phyloP scores from a whole-genome alignment of 2,113 vertebrate species.

The Kobus ellipsiprymnus region DNA sequence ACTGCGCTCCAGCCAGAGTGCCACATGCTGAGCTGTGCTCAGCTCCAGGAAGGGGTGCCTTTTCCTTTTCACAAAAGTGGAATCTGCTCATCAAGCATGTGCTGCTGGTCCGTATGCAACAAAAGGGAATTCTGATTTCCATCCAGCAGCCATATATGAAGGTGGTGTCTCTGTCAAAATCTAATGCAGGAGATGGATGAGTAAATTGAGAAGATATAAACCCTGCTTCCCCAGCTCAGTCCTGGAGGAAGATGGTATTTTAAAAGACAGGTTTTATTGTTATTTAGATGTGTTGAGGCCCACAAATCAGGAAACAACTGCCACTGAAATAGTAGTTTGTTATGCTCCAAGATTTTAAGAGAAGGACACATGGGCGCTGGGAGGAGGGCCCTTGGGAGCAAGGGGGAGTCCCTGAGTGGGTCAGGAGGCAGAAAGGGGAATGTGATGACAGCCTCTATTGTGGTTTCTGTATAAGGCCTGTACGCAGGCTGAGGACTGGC shows the following conservation, averaged over 20 bases:
- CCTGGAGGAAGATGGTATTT: neutral
- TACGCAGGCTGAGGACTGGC: neutral
- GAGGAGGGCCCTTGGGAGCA: fast-evolving
- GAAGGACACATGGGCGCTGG: neutral
- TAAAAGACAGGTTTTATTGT: neutral
- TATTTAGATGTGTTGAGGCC: neutral
- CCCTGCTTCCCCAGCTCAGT: neutral
- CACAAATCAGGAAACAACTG: neutral
- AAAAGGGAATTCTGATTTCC: neutral
- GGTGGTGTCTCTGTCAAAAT: neutral
- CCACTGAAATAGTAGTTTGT: neutral
- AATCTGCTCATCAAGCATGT: neutral
- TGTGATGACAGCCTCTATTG: neutral
- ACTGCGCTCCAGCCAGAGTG: neutral
- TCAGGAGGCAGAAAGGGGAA: neutral
- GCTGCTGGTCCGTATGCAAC: neutral
- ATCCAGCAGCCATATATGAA: too few species aligned
- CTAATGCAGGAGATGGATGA: neutral
- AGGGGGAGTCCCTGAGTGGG: neutral
- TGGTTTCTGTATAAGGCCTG: neutral
- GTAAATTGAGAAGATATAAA: neutral
- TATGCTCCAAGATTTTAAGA: neutral
- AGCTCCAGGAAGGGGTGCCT: too few species aligned
- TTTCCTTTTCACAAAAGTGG: neutral
- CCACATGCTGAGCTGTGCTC: neutral